These are phyloP conservation scores for Bubo blakistoni DNA, from an alignment of 2,113 vertebrate genomes.

Conservation along the genomic window DNA sequence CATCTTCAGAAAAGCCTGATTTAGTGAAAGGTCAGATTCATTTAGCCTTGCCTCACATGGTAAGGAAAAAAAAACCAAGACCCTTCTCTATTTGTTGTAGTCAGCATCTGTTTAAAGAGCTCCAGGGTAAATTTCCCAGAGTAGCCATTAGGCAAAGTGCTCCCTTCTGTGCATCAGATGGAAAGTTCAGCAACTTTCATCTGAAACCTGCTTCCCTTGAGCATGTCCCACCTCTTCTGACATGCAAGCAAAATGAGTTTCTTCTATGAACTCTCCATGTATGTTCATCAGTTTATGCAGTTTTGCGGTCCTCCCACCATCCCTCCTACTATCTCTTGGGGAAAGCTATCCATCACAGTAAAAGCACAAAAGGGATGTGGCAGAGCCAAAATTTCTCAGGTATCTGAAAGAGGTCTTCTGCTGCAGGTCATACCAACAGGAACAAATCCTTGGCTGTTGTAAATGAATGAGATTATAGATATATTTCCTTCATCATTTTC, in stretches of 20 bases:
- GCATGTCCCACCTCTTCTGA: not conserved
- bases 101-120: not conserved
- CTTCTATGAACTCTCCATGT: not conserved
- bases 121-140: not conserved
- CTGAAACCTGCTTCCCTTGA: not conserved
- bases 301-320: not conserved
- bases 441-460: not conserved
- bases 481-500: not conserved
- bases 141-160: not conserved
- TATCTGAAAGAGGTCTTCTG: not conserved
- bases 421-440: not conserved
- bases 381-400: not conserved
- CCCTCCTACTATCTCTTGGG: not conserved
- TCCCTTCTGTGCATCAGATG: not conserved
- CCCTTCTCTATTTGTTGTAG: not conserved
- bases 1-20: not conserved
- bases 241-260: not conserved
- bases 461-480: not conserved
- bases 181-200: constrained; percentile 10
- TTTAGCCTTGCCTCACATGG: not conserved
- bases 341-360: not conserved
- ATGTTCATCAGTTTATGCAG: not conserved
- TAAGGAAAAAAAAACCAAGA: not conserved
- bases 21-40: not conserved
- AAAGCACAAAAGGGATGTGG: not conserved